Evolutionary conservation across 1,140 invertebrate species (phyloP).

Genomic region (Lordiphosa collinella): DNA sequence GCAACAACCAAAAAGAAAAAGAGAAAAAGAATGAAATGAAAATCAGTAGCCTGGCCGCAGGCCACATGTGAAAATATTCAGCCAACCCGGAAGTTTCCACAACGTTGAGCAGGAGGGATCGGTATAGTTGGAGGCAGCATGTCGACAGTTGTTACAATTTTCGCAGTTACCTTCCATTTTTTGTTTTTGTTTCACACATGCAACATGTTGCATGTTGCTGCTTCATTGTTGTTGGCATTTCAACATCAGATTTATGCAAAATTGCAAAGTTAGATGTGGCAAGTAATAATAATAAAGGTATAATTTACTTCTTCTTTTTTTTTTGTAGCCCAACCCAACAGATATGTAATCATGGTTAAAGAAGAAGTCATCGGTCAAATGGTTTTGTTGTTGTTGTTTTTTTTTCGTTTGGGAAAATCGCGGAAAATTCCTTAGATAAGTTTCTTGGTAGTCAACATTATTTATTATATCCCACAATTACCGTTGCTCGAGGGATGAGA

Average conservation of each 20-base stretch:
- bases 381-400: background rate
- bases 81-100: slow-evolving; percentile 49
- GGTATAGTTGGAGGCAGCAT: slow-evolving; percentile 1
- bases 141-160: slow-evolving; percentile 53
- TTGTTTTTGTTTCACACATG: slow-evolving; percentile 44
- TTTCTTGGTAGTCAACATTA: slow-evolving; percentile 4
- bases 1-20: background rate
- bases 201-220: slow-evolving; percentile 72
- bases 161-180: slow-evolving; percentile 26
- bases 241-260: slow-evolving; percentile 50
- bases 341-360: slow-evolving; percentile 5
- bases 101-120: slow-evolving; percentile 23
- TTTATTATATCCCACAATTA: slow-evolving; percentile 10
- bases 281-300: slow-evolving; percentile 13
- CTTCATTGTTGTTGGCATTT: slow-evolving; percentile 24
- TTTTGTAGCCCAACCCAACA: background rate
- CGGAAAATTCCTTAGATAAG: slow-evolving; percentile 7
- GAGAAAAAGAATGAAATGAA: background rate
- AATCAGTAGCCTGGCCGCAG: slow-evolving; percentile 14
- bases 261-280: slow-evolving; percentile 20
- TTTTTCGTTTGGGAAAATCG: slow-evolving; percentile 1
- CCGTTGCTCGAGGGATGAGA: background rate
- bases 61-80: slow-evolving; percentile 41
- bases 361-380: slow-evolving; percentile 10
- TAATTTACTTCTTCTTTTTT: slow-evolving; percentile 3